phyloP scores from a whole-genome alignment of 2,113 vertebrate genomes.

The Tyto alba region DNA sequence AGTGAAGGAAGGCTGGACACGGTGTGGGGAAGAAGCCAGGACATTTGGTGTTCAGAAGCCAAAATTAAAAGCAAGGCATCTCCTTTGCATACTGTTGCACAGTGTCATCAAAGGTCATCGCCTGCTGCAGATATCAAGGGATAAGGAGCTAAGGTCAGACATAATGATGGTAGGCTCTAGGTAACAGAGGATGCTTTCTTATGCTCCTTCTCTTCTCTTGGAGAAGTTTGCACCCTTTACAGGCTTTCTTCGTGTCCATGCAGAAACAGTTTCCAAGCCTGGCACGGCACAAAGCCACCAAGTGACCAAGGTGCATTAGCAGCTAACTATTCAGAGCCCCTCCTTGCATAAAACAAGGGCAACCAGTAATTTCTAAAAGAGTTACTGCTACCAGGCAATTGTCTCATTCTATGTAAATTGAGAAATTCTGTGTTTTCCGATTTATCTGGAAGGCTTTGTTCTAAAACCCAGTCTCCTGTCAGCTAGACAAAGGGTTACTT shows the following conservation, averaged over 20 bases:
- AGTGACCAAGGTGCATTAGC: background rate
- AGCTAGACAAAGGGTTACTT: slow-evolving; percentile 23
- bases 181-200: slow-evolving; percentile 50
- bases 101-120: slow-evolving; percentile 25
- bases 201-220: background rate
- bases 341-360: background rate
- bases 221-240: background rate
- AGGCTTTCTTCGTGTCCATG: background rate
- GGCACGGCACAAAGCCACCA: background rate
- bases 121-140: slow-evolving; percentile 1
- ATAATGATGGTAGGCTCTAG: background rate
- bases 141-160: slow-evolving; percentile 46
- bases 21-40: background rate
- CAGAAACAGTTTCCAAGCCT: background rate
- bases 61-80: background rate
- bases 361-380: background rate
- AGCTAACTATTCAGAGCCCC: background rate
- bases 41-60: background rate
- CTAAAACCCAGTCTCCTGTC: background rate
- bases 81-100: background rate
- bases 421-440: background rate
- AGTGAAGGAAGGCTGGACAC: background rate
- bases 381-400: background rate
- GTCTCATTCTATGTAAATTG: background rate
- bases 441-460: background rate